Conservation (phyloP, 2,888 invertebrate species). For the Eilema depressum region DNA sequence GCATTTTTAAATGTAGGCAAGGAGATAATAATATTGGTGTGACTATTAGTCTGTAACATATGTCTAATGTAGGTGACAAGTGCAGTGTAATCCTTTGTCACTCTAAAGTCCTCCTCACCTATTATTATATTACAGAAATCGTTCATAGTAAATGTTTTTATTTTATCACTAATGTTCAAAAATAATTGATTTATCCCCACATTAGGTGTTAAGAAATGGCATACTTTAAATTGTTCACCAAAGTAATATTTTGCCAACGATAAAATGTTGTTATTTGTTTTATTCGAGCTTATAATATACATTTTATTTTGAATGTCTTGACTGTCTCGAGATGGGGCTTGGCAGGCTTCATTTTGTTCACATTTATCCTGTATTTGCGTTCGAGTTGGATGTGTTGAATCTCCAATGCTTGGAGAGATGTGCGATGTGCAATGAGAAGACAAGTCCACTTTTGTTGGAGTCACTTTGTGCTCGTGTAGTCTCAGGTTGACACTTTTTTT, state of each 20-base stretch:
- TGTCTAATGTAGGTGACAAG: not conserved
- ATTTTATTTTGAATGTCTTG: not conserved
- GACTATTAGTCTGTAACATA: not conserved
- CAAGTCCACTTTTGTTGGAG: too few relatives aligned
- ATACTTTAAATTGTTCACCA: not conserved
- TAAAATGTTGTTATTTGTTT: conserved; percentile 7
- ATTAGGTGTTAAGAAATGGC: conserved; percentile 15
- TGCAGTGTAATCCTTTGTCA: conserved; percentile 6
- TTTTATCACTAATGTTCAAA: not conserved
- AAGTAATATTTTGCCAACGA: not conserved
- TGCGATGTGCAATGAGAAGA: too few relatives aligned
- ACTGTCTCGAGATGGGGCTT: not conserved
- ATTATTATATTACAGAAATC: conserved; percentile 10
- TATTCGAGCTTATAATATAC: conserved; percentile 11
- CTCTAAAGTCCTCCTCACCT: conserved; percentile 12
- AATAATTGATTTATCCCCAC: not conserved
- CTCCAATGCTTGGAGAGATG: too few relatives aligned
- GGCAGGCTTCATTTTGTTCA: not conserved
- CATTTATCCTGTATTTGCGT: too few relatives aligned
- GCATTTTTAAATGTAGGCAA: conserved; percentile 17
- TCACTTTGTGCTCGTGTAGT: too few relatives aligned
- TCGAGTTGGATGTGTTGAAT: too few relatives aligned
- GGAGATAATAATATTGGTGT: conserved; percentile 17
- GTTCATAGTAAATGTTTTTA: conserved; percentile 4
- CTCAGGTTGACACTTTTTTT: too few relatives aligned